Percentiles rank a stretch among this genome's conserved stretches.
Conservation (phyloP, 2,888 invertebrate genomes). For the Galeopsomyia nigrocyanea region DNA sequence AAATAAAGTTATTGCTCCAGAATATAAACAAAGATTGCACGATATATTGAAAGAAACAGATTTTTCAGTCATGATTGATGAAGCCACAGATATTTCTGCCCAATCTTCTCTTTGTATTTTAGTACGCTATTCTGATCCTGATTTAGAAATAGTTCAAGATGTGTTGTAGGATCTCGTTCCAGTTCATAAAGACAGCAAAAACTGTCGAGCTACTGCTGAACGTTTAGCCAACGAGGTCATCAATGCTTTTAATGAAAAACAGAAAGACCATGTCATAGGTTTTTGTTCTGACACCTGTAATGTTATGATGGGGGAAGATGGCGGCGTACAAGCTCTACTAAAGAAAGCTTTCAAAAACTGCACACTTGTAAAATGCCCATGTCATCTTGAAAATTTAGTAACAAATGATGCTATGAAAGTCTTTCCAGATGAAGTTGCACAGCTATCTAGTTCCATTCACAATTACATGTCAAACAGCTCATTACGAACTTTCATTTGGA, state of each 20-base stretch:
- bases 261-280: neutral
- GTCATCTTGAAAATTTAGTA: conserved; percentile 8
- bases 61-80: neutral
- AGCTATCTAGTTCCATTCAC: neutral
- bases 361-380: neutral
- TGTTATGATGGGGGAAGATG: conserved; percentile 20
- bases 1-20: neutral
- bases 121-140: neutral
- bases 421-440: neutral
- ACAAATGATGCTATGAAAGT: conserved; percentile 2
- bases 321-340: neutral
- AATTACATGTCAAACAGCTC: neutral
- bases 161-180: neutral
- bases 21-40: neutral
- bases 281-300: conserved; percentile 25
- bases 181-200: neutral
- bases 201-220: no score
- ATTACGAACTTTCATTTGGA: neutral
- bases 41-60: neutral
- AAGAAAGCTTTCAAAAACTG: neutral
- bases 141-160: neutral
- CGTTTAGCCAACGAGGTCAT: neutral
- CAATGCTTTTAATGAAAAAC: neutral
- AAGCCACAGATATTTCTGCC: neutral
- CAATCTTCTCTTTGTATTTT: neutral